A percentile compares a stretch with the other conserved stretches of the same genome.
phyloP scores from a whole-genome alignment of 2,113 vertebrate genomes.

The Aythya baeri region DNA sequence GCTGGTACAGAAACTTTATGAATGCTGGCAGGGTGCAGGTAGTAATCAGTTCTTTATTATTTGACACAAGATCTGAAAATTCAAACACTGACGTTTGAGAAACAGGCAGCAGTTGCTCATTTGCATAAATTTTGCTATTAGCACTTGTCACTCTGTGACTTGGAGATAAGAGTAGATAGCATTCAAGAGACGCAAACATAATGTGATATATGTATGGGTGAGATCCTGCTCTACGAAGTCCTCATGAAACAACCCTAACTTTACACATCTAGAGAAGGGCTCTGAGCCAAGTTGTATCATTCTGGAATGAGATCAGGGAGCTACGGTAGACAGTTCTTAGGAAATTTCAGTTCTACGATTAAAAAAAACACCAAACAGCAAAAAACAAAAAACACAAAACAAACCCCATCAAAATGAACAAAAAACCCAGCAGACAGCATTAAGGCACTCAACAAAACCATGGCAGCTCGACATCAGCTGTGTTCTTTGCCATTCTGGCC shows the following conservation, averaged over 20 bases:
- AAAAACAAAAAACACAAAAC: neutral
- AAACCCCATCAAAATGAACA: neutral
- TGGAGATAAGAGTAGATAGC: slow-evolving; percentile 34
- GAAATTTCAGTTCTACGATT: neutral
- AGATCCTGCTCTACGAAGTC: slow-evolving; percentile 39
- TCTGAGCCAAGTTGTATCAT: slow-evolving; percentile 30
- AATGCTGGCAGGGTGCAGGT: neutral
- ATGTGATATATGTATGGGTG: neutral
- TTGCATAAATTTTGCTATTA: slow-evolving; percentile 55
- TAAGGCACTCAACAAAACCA: neutral
- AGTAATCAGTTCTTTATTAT: neutral
- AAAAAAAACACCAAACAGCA: neutral
- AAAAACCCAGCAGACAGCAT: neutral
- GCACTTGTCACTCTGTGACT: slow-evolving; percentile 58
- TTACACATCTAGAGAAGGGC: neutral
- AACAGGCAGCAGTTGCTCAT: slow-evolving; percentile 43
- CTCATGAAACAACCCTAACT: neutral
- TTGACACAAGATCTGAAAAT: neutral
- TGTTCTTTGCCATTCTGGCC: neutral
- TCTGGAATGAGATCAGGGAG: neutral
- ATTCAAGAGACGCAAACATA: neutral
- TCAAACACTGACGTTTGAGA: neutral
- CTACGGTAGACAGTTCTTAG: neutral
- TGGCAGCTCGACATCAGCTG: neutral
- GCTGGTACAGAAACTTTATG: neutral